Evolutionary conservation across 23 tunicate genomes (phyloP).

Genomic region (Ciona savignyi): DNA sequence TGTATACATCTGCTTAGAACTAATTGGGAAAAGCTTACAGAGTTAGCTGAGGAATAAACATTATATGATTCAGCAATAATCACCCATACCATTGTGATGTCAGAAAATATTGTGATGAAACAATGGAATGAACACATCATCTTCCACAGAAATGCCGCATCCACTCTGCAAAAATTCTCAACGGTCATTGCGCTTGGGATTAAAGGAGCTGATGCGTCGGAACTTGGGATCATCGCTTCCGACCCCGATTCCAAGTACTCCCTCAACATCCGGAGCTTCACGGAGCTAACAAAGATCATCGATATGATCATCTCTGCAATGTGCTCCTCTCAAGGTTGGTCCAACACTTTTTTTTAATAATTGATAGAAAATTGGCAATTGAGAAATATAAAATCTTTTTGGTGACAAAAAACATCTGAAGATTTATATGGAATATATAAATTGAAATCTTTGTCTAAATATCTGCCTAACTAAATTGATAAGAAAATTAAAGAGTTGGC

Average conservation of each 20-base stretch:
- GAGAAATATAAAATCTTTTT: not conserved
- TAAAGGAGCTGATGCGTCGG: slow-evolving; percentile 6
- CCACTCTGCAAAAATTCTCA: slow-evolving; percentile 10
- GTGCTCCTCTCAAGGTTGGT: slow-evolving; percentile 19
- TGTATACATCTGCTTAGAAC: no score
- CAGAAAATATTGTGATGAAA: no score
- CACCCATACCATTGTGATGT: no score
- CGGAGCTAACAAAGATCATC: slow-evolving; percentile 12
- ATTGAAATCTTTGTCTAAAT: no score
- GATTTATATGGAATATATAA: no score
- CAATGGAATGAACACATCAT: no score
- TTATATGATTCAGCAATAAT: no score
- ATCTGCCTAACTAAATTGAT: no score
- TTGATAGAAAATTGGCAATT: not conserved
- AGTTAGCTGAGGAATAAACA: no score
- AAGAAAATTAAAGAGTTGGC: no score
- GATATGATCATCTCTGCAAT: slow-evolving; percentile 9
- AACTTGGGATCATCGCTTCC: slow-evolving; percentile 28
- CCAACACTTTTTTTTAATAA: no score
- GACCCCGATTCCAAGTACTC: slow-evolving; percentile 15
- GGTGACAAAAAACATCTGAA: not conserved
- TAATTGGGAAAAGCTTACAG: no score
- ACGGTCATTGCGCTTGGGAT: slow-evolving; percentile 33
- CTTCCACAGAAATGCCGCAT: slow-evolving; percentile 13
- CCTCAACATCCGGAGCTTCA: slow-evolving; percentile 8